phyloP scores from a whole-genome alignment of 2,113 vertebrate species.

The Epinephelus moara region DNA sequence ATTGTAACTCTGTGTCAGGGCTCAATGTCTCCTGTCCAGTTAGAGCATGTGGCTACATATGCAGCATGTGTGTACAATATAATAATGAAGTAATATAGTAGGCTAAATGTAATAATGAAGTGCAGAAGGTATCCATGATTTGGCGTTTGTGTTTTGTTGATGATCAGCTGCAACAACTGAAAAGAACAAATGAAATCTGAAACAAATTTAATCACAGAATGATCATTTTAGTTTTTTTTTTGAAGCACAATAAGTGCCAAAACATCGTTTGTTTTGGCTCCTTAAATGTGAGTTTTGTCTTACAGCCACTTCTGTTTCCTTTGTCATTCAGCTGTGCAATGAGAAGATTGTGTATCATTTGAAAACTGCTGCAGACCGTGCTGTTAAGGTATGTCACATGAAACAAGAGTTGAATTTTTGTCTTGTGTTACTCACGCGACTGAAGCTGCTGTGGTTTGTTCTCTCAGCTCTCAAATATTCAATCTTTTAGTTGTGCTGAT shows the following conservation, averaged over 20 bases:
- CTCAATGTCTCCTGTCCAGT: conserved; percentile 34
- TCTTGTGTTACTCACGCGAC: too few species aligned
- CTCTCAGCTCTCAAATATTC: too few species aligned
- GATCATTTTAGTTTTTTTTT: background rate
- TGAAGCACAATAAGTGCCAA: background rate
- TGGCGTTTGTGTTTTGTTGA: background rate
- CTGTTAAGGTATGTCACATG: background rate
- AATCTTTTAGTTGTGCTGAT: too few species aligned
- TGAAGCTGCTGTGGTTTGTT: too few species aligned
- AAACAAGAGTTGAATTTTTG: too few species aligned
- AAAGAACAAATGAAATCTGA: too few species aligned
- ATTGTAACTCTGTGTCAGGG: conserved; percentile 49
- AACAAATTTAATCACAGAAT: background rate
- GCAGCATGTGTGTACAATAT: background rate
- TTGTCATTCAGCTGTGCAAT: conserved; percentile 1
- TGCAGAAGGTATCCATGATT: background rate
- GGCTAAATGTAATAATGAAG: background rate
- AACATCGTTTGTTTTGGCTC: background rate
- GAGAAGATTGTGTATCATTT: background rate
- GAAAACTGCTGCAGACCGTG: background rate
- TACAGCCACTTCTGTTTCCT: background rate
- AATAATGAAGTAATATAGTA: background rate
- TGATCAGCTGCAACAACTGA: background rate
- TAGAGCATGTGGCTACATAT: conserved; percentile 6
- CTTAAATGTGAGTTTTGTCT: background rate